These are phyloP conservation scores for Teleogryllus occipitalis DNA, from an alignment of 1,140 invertebrate species.

Conservation along the genomic window DNA sequence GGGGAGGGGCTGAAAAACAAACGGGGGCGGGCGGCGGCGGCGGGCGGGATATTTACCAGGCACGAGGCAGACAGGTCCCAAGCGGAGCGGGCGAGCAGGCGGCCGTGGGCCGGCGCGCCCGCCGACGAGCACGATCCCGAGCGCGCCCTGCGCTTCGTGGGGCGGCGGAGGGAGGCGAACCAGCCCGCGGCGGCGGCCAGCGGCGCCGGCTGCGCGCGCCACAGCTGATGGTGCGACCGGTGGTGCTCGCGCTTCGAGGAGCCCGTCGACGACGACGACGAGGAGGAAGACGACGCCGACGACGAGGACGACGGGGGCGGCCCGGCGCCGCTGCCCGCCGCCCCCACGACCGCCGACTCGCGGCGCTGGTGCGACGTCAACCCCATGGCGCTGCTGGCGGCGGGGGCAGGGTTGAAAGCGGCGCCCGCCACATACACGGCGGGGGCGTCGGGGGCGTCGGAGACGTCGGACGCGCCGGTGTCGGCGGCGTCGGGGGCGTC, in stretches of 20 bases:
- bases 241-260: not conserved
- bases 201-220: conserved; percentile 7
- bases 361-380: not conserved
- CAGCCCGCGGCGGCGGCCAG: conserved; percentile 54
- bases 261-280: not conserved
- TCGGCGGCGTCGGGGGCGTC: not conserved
- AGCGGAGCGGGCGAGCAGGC: conserved; percentile 46
- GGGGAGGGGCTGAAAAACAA: no score
- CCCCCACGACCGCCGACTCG: conserved; percentile 9
- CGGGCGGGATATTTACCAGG: conserved; percentile 32
- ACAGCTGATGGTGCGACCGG: not conserved
- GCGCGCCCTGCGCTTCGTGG: conserved; percentile 27
- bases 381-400: conserved; percentile 3
- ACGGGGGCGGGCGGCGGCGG: no score
- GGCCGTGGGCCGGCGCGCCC: conserved; percentile 7
- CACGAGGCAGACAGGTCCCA: conserved; percentile 50
- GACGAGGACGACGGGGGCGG: not conserved
- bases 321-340: not conserved
- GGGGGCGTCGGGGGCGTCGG: conserved; percentile 16
- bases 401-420: not conserved
- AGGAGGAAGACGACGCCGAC: not conserved
- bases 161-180: conserved; percentile 64
- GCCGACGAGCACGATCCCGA: conserved; percentile 10
- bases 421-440: conserved; percentile 9
- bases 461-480: conserved; percentile 10